phyloP scores from a whole-genome alignment of 92 coral and sea anemone species.

The Parazoanthus atlanticus region DNA sequence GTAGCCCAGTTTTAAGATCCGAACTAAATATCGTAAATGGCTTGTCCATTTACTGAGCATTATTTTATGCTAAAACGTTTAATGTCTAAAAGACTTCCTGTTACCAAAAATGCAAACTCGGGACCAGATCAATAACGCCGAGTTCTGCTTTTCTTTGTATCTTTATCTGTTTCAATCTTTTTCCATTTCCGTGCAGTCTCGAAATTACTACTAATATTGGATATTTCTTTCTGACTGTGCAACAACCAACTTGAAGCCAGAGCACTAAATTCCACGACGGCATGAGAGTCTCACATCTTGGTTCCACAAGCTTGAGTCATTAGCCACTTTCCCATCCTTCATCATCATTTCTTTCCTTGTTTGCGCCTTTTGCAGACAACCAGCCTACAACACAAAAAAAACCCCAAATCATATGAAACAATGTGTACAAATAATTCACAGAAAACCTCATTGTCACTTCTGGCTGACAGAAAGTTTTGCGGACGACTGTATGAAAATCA shows the following conservation, averaged over 20 bases:
- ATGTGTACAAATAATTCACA: no score
- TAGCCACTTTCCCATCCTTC: slow-evolving; percentile 11
- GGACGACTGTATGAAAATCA: no score
- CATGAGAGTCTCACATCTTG: slow-evolving; percentile 62
- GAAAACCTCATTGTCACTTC: no score
- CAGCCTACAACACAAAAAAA: slow-evolving; percentile 61
- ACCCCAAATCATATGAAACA: background rate
- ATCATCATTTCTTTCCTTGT: slow-evolving; percentile 53
- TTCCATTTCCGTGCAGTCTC: background rate
- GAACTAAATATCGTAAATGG: background rate
- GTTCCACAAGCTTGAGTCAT: slow-evolving; percentile 56
- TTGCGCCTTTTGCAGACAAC: slow-evolving; percentile 75
- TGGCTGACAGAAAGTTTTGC: no score
- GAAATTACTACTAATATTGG: background rate
- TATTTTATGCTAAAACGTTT: no score
- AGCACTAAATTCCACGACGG: background rate
- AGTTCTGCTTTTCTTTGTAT: background rate
- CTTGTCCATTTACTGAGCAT: background rate
- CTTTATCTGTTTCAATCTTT: background rate
- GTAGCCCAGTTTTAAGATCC: background rate
- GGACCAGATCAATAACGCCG: background rate
- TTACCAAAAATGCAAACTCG: background rate
- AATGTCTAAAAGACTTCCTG: no score
- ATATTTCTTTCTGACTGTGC: background rate
- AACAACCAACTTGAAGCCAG: background rate